A percentile compares a stretch with the other conserved stretches of the same genome.
These are phyloP conservation scores for Drosophila kurseongensis DNA, from an alignment of 1,140 invertebrate genomes.

Conservation along the genomic window DNA sequence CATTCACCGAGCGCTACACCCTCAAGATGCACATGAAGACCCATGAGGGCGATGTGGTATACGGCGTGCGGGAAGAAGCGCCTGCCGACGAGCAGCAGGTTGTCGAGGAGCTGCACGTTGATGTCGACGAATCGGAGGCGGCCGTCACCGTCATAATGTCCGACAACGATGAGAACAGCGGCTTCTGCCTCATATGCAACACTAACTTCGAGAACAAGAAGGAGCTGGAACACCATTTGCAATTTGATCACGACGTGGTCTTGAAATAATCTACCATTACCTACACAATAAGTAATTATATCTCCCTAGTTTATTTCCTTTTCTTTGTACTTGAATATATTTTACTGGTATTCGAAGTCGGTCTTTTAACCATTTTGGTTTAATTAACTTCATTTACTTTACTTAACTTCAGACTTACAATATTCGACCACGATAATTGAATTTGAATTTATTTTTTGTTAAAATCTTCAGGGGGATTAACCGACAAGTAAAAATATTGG, in stretches of 20 bases:
- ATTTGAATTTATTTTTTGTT: too few species aligned
- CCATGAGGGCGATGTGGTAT: slow-evolving; percentile 68
- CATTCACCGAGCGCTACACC: slow-evolving; percentile 80
- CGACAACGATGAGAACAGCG: slow-evolving; percentile 64
- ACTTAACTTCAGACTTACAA: too few species aligned
- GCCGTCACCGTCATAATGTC: slow-evolving; percentile 73
- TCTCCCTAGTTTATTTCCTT: slow-evolving; percentile 12
- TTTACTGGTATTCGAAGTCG: slow-evolving; percentile 8
- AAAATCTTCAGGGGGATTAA: too few species aligned
- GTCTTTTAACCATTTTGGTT: too few species aligned
- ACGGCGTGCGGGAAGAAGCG: slow-evolving; percentile 61
- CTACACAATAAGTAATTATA: slow-evolving; percentile 8
- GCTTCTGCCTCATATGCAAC: slow-evolving; percentile 72
- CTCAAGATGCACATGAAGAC: slow-evolving; percentile 83
- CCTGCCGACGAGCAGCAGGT: slow-evolving; percentile 67
- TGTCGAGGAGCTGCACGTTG: slow-evolving; percentile 69
- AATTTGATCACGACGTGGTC: slow-evolving; percentile 76
- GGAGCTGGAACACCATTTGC: slow-evolving; percentile 69
- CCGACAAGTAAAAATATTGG: too few species aligned
- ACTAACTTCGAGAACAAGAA: slow-evolving; percentile 74
- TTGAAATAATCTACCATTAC: slow-evolving; percentile 48
- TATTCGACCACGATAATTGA: too few species aligned
- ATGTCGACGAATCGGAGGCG: slow-evolving; percentile 73
- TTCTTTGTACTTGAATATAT: slow-evolving; percentile 19
- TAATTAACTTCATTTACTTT: too few species aligned